Conservation (phyloP, 1,140 invertebrate genomes). For the Drosophila triauraria region DNA sequence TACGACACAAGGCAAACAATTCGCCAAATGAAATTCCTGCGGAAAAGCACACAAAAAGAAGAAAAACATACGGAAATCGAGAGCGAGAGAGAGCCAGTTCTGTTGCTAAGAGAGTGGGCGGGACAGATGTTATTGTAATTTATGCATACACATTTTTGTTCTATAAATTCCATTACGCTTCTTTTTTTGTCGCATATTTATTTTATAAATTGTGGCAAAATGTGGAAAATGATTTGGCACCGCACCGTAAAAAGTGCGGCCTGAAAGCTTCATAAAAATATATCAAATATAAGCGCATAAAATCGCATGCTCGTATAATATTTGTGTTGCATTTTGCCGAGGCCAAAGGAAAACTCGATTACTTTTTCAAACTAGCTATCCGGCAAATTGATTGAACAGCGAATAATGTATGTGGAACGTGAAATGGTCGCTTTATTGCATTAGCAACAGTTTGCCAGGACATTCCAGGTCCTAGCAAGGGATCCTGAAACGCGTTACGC, state of each 20-base stretch:
- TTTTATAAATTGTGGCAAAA: constrained; percentile 65
- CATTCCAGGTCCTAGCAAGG: neutral
- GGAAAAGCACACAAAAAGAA: constrained; percentile 28
- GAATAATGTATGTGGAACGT: constrained; percentile 45
- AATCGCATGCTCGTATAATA: constrained; percentile 28
- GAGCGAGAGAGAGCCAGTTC: constrained; percentile 1
- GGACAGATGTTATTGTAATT: constrained; percentile 76
- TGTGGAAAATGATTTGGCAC: constrained; percentile 63
- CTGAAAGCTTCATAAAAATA: constrained; percentile 65
- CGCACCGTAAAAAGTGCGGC: constrained; percentile 46
- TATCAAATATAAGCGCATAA: constrained; percentile 30
- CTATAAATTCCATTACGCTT: constrained; percentile 49
- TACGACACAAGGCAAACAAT: constrained; percentile 75
- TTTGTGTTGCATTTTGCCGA: constrained; percentile 52
- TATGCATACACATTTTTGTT: constrained; percentile 69
- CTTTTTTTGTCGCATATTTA: constrained; percentile 26
- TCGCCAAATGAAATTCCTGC: constrained; percentile 72
- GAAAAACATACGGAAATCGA: constrained; percentile 35
- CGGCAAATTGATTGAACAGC: constrained; percentile 63
- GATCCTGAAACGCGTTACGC: constrained; percentile 14
- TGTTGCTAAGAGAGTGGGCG: constrained; percentile 15
- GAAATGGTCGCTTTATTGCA: constrained; percentile 47
- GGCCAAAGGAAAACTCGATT: constrained; percentile 50
- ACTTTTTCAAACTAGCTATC: constrained; percentile 42
- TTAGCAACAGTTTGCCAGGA: constrained; percentile 44